phyloP scores from a whole-genome alignment of 2,113 vertebrate genomes.

The Chunga burmeisteri region DNA sequence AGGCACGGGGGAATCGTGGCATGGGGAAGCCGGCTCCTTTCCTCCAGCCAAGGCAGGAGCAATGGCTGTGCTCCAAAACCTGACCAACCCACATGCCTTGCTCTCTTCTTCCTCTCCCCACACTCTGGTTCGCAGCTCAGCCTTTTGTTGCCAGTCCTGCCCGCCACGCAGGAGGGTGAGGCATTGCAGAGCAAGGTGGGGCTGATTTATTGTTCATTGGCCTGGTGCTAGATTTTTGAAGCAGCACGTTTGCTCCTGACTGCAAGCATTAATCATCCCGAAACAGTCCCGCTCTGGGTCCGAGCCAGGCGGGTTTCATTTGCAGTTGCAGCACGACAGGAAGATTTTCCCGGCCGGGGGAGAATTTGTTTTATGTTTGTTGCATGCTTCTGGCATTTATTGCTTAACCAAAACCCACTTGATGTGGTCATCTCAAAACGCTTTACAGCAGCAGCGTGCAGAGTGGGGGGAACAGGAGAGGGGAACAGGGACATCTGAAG shows the following conservation, averaged over 20 bases:
- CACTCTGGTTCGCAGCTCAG: not conserved
- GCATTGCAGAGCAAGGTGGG: conserved; percentile 52
- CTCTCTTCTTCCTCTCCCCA: not conserved
- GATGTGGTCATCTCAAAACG: conserved; percentile 9
- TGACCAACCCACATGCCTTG: not conserved
- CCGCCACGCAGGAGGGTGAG: not conserved
- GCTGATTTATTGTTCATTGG: conserved; percentile 60
- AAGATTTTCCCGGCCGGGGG: conserved; percentile 2
- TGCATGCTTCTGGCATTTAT: conserved; percentile 45
- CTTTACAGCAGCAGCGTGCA: not conserved
- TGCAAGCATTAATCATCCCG: conserved; percentile 57
- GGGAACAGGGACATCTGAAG: not conserved
- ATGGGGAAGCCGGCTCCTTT: not conserved
- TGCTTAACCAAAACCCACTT: conserved; percentile 52
- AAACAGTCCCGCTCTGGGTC: conserved; percentile 3
- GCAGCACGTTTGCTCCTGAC: conserved; percentile 33
- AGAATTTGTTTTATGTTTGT: conserved; percentile 25
- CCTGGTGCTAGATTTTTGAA: conserved; percentile 14
- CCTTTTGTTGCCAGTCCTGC: not conserved
- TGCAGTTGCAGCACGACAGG: conserved; percentile 46
- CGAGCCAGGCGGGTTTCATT: conserved; percentile 22
- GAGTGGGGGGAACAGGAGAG: not conserved
- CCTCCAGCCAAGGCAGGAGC: not conserved
- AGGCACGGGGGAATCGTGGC: fast-evolving
- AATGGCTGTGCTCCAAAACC: not conserved